phyloP scores from a whole-genome alignment of 1,140 invertebrate genomes.

The Thaumetopoea pityocampa region DNA sequence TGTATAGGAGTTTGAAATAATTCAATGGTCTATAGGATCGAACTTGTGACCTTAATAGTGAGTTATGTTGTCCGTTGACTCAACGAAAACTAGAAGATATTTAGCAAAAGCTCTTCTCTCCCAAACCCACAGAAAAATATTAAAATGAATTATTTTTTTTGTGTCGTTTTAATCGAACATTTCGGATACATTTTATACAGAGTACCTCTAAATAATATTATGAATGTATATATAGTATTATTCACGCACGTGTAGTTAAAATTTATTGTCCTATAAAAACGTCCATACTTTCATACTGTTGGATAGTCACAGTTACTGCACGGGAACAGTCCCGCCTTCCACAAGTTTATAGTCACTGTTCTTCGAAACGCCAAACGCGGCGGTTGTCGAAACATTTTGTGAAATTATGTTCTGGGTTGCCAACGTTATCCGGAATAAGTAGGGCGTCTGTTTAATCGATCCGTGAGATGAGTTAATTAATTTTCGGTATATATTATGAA shows the following conservation, averaged over 20 bases:
- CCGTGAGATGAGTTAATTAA: no score
- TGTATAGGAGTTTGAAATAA: no score
- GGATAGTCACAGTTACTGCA: slow-evolving; percentile 16
- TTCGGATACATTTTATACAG: background rate
- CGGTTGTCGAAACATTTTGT: background rate
- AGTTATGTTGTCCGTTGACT: no score
- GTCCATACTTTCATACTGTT: slow-evolving; percentile 16
- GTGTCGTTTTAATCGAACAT: background rate
- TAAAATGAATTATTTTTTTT: slow-evolving; percentile 7
- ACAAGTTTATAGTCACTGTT: slow-evolving; percentile 16
- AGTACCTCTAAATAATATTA: background rate
- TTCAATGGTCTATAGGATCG: no score
- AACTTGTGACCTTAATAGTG: no score
- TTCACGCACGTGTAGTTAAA: slow-evolving; percentile 17
- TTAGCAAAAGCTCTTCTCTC: no score
- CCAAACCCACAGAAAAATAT: no score
- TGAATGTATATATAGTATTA: slow-evolving; percentile 13
- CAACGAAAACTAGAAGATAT: no score
- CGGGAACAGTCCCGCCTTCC: slow-evolving; percentile 24
- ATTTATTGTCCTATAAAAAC: slow-evolving; percentile 31
- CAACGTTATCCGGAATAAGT: no score
- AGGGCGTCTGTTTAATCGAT: no score
- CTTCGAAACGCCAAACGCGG: slow-evolving; percentile 9
- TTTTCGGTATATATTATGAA: no score
- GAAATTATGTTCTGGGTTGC: no score